Conservation (phyloP, 2,797 vertebrate species). For the Mormyrops boulengeri region DNA sequence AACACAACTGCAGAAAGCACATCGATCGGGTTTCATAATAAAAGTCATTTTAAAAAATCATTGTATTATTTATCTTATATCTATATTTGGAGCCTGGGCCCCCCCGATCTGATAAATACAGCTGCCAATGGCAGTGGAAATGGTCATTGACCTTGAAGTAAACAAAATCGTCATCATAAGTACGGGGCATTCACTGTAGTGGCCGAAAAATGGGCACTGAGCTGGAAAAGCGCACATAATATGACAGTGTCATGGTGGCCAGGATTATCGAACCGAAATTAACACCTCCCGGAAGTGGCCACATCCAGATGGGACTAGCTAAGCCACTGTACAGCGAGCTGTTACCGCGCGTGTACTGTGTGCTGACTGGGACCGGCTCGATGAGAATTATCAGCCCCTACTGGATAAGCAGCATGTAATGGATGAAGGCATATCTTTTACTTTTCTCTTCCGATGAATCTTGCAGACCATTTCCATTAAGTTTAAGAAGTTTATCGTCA, state of each 20-base stretch:
- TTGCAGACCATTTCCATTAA: background rate
- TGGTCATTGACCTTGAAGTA: slow-evolving; percentile 14
- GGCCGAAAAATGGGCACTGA: background rate
- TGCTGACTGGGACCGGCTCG: background rate
- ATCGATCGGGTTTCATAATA: slow-evolving; percentile 7
- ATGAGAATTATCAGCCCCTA: background rate
- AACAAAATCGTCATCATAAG: slow-evolving; percentile 3
- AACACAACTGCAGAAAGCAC: background rate
- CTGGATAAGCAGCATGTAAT: background rate
- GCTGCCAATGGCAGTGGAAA: background rate
- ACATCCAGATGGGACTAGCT: background rate
- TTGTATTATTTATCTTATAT: slow-evolving; percentile 3
- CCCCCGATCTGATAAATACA: background rate
- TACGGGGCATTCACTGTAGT: slow-evolving; percentile 1
- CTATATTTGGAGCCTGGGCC: background rate
- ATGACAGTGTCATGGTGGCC: background rate
- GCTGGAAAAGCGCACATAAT: background rate
- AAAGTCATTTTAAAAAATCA: background rate
- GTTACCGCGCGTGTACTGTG: background rate
- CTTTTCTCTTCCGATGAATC: background rate
- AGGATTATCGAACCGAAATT: background rate
- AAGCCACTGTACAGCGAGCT: background rate
- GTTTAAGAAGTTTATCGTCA: too few species aligned
- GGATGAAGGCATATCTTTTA: background rate
- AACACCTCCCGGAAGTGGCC: background rate